Conservation (phyloP, 2,888 invertebrate genomes). For the Girardia tigrina region DNA sequence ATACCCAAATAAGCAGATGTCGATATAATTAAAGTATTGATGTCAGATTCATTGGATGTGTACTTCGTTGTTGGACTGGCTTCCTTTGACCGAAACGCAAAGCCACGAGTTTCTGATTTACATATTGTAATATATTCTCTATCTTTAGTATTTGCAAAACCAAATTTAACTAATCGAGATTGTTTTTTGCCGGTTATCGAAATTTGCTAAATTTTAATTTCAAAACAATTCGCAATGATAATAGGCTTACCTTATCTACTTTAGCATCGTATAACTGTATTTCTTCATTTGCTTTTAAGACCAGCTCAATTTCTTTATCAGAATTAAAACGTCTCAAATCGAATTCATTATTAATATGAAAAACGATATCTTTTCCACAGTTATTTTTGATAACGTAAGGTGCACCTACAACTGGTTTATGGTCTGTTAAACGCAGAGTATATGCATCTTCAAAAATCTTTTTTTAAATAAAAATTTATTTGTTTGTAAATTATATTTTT, state of each 20-base stretch:
- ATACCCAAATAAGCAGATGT: neutral
- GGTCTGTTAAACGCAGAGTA: neutral
- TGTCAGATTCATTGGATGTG: neutral
- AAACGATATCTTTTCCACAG: slow-evolving; percentile 7
- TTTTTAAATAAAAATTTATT: neutral
- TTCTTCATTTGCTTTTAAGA: neutral
- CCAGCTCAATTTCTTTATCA: neutral
- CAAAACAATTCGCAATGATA: neutral
- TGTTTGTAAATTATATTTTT: neutral
- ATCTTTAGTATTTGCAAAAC: neutral
- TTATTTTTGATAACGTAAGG: slow-evolving; percentile 21
- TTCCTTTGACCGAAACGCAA: neutral
- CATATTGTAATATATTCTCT: neutral
- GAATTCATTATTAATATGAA: neutral
- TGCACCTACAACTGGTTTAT: neutral
- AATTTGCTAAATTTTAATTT: neutral
- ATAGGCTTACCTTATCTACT: neutral
- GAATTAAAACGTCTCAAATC: neutral
- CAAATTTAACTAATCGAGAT: slow-evolving; percentile 6
- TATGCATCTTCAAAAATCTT: slow-evolving; percentile 29
- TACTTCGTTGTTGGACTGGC: neutral
- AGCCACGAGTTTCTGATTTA: neutral
- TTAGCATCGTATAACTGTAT: neutral
- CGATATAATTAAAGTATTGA: neutral
- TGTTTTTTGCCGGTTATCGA: neutral